A percentile compares a stretch with the other conserved stretches of the same genome.
These are phyloP conservation scores for Macropis europaea DNA, from an alignment of 2,888 invertebrate genomes.

Conservation along the genomic window DNA sequence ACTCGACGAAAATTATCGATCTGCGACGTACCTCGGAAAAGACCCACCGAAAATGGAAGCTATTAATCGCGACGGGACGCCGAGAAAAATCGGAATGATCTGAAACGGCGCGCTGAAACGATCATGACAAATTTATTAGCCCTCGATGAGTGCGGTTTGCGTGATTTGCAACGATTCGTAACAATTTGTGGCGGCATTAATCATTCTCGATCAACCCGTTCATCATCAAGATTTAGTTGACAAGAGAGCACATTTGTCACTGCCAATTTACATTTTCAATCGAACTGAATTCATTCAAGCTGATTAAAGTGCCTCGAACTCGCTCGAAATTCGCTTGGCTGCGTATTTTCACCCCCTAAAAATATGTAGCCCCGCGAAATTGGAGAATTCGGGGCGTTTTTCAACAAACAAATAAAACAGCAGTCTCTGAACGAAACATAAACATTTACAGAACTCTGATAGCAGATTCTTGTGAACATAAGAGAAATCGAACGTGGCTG, in stretches of 20 bases:
- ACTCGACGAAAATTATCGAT: neutral
- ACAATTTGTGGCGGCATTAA: neutral
- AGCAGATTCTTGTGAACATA: too few species aligned
- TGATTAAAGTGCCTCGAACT: neutral
- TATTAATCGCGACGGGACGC: too few species aligned
- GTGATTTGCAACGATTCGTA: neutral
- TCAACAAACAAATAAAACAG: neutral
- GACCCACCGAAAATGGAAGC: too few species aligned
- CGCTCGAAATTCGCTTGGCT: neutral
- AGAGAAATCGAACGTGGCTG: slow-evolving; percentile 8
- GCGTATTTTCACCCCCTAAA: neutral
- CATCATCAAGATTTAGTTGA: neutral
- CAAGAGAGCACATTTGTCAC: neutral
- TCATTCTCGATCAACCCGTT: neutral
- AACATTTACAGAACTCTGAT: neutral
- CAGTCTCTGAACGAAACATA: too few species aligned
- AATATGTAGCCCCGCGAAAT: neutral
- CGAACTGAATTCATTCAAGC: neutral
- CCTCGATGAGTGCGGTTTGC: too few species aligned
- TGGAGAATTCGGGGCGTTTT: neutral
- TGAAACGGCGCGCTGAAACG: too few species aligned
- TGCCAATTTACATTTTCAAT: neutral
- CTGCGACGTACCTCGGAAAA: neutral
- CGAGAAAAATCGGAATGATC: too few species aligned
- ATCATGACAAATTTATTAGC: too few species aligned